Base-by-base conservation (phyloP, 2,113 vertebrate species). In the Scolopax mira region DNA sequence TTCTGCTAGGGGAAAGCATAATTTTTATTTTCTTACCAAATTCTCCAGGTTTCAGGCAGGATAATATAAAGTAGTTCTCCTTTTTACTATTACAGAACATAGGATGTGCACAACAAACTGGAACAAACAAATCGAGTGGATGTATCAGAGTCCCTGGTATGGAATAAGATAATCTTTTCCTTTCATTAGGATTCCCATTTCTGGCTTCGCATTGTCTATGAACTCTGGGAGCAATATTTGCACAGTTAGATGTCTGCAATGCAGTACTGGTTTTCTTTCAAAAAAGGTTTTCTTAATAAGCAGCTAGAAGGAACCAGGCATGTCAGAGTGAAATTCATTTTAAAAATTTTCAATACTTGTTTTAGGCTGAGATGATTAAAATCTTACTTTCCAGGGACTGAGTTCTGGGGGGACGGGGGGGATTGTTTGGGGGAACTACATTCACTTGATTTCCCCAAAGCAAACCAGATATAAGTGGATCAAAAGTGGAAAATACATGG, bases 1-100 rank as follows among this genome's bases (percentile, higher is more conserved):
- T 93, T 74, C 19, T 44, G 1, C 54, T 37, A 71, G 5, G 14
- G 12, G 18, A 71, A 42, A 54, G 6, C 17, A 21, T 51, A 55
- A 74, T 48, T 77, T 88, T 75, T 52, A n/a, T 79, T 90, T 94
- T 75, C 23, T 61, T 90, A 39, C 18, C 18, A 65, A 92, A 72
- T 35, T 10, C 23, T 82, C 39, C 52, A 77, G 39, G 46, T 90
- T 90, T n/a, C 41, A 85, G 35, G 13, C 24, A 94, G 61, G 13
- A 75, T 33, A 79, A 64, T 6, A 74, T 44, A 62, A 81, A 62
- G 22, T 25, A 18, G 3, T 3, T 79, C 78, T 89, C 15, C 2
- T 62, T 79, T 70, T 61, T 65, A 28, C 8, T 64, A 4, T 37
- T 54, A 42, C 48, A 71, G 15, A 44, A 60, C n/a, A 48, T 13